Evolutionary conservation across 2,113 vertebrate species (phyloP).

Genomic region (Apus apus): DNA sequence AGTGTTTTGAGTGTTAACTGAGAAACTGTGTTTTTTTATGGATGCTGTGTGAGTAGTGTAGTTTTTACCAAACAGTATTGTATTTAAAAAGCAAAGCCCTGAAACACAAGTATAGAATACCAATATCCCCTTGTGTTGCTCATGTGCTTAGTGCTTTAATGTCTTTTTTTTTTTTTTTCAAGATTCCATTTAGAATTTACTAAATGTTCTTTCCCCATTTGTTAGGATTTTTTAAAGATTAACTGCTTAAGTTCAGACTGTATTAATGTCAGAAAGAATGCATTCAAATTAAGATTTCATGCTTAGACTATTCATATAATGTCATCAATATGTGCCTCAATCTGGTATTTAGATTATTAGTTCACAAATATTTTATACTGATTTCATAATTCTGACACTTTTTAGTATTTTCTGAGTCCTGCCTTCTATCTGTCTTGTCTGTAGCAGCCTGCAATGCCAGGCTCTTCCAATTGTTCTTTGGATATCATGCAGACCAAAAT

Average conservation of each 20-base stretch:
- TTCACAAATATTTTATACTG: not conserved
- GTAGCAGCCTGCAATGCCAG: not conserved
- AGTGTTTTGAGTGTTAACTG: not conserved
- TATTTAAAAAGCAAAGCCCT: not conserved
- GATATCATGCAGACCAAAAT: not conserved
- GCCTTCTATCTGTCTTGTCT: not conserved
- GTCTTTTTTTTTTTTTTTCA: not conserved
- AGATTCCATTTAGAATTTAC: not conserved
- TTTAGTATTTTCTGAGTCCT: not conserved
- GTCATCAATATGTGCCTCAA: not conserved
- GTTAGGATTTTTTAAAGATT: not conserved
- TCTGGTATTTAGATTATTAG: conserved; percentile 6
- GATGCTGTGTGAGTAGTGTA: not conserved
- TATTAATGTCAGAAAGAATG: not conserved
- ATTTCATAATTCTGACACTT: not conserved
- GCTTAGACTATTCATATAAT: not conserved
- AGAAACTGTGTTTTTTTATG: not conserved
- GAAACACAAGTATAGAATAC: not conserved
- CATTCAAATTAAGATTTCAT: not conserved
- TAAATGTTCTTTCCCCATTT: not conserved
- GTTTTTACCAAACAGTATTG: not conserved
- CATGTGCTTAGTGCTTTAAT: not conserved
- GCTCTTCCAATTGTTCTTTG: not conserved
- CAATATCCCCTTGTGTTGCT: not conserved
- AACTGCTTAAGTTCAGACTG: not conserved